Evolutionary conservation across 2,797 vertebrate species (phyloP).

Genomic region (Hemitrygon akajei): DNA sequence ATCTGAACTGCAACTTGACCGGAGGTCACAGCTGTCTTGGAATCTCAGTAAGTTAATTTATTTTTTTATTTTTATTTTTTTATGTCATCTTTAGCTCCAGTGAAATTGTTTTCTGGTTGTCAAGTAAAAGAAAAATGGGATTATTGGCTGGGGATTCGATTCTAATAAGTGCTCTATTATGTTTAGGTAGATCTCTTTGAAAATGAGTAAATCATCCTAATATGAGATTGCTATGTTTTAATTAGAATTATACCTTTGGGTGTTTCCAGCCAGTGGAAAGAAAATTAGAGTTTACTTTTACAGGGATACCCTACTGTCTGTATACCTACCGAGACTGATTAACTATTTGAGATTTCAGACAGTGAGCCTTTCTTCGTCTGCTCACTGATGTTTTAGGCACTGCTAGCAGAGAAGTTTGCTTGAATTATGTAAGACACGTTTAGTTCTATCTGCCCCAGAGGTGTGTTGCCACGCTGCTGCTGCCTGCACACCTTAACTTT

Average conservation of each 20-base stretch:
- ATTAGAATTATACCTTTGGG: constrained; percentile 29
- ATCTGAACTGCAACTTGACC: too few relatives aligned
- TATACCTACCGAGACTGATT: constrained; percentile 3
- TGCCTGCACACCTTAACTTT: constrained; percentile 12
- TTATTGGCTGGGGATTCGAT: not conserved
- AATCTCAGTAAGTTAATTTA: too few relatives aligned
- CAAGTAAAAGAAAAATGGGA: not conserved
- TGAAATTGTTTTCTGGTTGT: not conserved
- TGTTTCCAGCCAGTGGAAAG: not conserved
- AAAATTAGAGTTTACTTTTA: constrained; percentile 18
- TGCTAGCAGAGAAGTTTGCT: not conserved
- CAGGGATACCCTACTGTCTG: not conserved
- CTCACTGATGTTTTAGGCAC: not conserved
- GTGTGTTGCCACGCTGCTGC: not conserved
- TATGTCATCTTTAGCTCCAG: too few relatives aligned
- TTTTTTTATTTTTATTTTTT: not conserved
- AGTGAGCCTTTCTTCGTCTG: not conserved
- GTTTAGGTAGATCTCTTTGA: constrained; percentile 13
- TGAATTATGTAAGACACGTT: not conserved
- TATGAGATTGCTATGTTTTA: not conserved
- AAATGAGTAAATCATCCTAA: not conserved
- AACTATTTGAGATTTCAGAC: not conserved
- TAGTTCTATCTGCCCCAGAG: not conserved
- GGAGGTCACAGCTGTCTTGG: too few relatives aligned
- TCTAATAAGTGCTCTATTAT: not conserved